Percentiles rank a stretch among this genome's conserved stretches.
Conservation (phyloP, 2,888 invertebrate genomes). For the Phania funesta region DNA sequence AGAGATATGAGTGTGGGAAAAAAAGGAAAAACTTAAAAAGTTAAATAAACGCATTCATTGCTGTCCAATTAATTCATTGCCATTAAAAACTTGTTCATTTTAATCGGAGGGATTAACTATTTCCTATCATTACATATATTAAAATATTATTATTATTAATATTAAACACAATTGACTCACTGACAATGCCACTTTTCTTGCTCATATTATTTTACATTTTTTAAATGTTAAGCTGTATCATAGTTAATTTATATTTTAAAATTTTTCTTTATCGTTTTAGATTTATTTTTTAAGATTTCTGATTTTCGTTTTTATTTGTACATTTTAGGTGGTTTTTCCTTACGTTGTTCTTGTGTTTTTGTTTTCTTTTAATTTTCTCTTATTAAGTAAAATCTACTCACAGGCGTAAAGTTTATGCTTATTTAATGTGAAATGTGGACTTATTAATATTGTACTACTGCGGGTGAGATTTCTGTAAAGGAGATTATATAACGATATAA, state of each 20-base stretch:
- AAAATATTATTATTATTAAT: constrained; percentile 15
- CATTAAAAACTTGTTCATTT: constrained; percentile 33
- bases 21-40: neutral
- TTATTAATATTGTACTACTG: constrained; percentile 93
- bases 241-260: constrained; percentile 16
- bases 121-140: constrained; percentile 39
- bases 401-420: constrained; percentile 94
- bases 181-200: constrained; percentile 63
- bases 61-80: constrained; percentile 16
- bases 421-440: constrained; percentile 92
- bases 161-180: constrained; percentile 69
- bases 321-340: constrained; percentile 63
- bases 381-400: constrained; percentile 72
- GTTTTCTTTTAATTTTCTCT: constrained; percentile 28
- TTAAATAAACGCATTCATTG: constrained; percentile 23
- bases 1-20: too few relatives aligned
- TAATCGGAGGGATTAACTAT: constrained; percentile 67
- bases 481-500: neutral
- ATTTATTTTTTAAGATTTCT: constrained; percentile 71
- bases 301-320: constrained; percentile 70
- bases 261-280: neutral
- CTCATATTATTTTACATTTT: neutral
- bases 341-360: constrained; percentile 23
- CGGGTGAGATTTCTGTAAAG: constrained; percentile 88
- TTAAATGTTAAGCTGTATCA: constrained; percentile 6